Base-by-base conservation (phyloP, 2,888 invertebrate species). In the Drosophila fulvimacula region DNA sequence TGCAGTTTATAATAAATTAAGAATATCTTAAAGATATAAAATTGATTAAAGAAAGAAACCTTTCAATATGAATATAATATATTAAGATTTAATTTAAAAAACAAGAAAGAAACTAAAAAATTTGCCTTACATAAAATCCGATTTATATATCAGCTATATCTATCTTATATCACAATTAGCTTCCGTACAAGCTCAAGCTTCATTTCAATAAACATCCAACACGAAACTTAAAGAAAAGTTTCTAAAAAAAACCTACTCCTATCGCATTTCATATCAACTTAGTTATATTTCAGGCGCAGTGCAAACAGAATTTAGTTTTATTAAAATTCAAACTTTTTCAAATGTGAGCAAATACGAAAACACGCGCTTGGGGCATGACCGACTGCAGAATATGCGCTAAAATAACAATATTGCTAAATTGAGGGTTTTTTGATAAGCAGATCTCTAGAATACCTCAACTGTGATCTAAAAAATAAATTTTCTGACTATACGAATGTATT, bases 311-410 rank as follows among this genome's bases (percentile, higher is more conserved):
- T 30, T 52, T 32, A 15, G 11, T 38, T 52, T 52, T 30, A n/a
- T 15, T 53, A 17, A 53, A 19, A 32, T 19, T 9, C 17, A n/a
- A 58, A 42, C 60, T n/a, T 27, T 48, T 49, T 48, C 6, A 39
- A 48, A 30, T 65, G 49, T 44, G 41, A 51, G 41, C 10, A 46
- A n/a, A 27, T 48, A 4, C 24, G 24, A 24, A n/a, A n/a, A n/a
- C n/a, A n/a, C n/a, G n/a, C n/a, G n/a, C n/a, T n/a, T 24, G 0
- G 17, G 30, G 48, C 17, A 17, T 19, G 13, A 1, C 6, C 3
- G 17, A 48, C 48, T 48, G 7, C 30, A 13, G 1, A 48, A 48
- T 48, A 17, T 17, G 3, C 4, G n/a, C 3, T 6, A 19, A 5
- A 11, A 19, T 10, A 10, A 4, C 17, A 39, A 39, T 2, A 1